Evolutionary conservation across 2,797 vertebrate genomes (phyloP), one percentile per base, ranked within the genome.

Genomic region (Macropus fuliginosus): DNA sequence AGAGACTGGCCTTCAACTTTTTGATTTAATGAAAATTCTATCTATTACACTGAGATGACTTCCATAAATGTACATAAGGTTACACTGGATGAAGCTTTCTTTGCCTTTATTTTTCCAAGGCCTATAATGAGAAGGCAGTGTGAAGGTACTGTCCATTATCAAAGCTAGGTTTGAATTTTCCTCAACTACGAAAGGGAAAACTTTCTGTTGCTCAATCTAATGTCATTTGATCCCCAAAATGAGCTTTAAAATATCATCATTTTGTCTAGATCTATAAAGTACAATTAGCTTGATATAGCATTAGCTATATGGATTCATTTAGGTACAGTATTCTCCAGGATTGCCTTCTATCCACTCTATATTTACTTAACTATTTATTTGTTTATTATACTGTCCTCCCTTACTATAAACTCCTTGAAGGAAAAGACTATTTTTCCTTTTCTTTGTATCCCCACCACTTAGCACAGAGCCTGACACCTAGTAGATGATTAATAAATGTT

Each of bases 321-420:
- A 96, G 96, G 91, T 93, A 92, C 94, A 91, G 56, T 94, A 90
- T 94, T 13, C 95, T 28, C 27, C 91, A 5, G 5, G 14, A 66
- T 66, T 66, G 8, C 14, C 1, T 66, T 66, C 34, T 66, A 66
- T 13, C 14, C 14, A n/a, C 14, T 66, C 34, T 16, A 1, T n/a
- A n/a, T n/a, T n/a, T 16, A 66, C 62, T 66, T 66, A 66, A n/a
- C 62, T n/a, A 66, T 18, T n/a, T 66, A 18, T 66, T 66, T n/a
- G n/a, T 16, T n/a, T 59, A n/a, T n/a, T 66, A 12, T 52, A 52
- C 4, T 66, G 14, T 66, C 8, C 31, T 66, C 31, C 34, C 14
- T 66, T 66, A 66, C 14, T n/a, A n/a, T 66, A n/a, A n/a, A 66
- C 62, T n/a, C 62, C 5, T 66, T n/a, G 62, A 66, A n/a, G 34